A percentile compares a stretch with the other conserved stretches of the same genome.
These are phyloP conservation scores for Aricia agestis DNA, from an alignment of 1,140 invertebrate genomes.

Conservation along the genomic window DNA sequence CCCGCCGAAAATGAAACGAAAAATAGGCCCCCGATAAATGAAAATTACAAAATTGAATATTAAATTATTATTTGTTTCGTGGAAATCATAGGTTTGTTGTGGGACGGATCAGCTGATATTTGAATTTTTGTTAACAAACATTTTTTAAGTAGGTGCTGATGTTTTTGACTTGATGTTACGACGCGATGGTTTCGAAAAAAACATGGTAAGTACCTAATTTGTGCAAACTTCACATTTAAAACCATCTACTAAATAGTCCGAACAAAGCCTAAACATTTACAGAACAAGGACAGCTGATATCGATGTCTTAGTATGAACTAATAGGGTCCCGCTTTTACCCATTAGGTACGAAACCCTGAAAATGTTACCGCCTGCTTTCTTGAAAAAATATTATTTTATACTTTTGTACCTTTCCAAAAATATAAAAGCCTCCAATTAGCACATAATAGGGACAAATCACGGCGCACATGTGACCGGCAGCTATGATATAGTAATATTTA, in stretches of 20 bases:
- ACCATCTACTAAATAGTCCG: too few species aligned
- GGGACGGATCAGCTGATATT: background rate
- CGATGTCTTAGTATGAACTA: too few species aligned
- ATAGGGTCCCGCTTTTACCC: too few species aligned
- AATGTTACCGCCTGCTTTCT: too few species aligned
- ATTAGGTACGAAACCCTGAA: too few species aligned
- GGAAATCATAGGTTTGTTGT: background rate
- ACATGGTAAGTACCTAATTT: too few species aligned
- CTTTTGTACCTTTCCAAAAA: background rate
- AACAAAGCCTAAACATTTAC: too few species aligned
- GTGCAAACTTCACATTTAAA: too few species aligned
- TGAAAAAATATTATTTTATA: background rate
- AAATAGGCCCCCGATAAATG: background rate
- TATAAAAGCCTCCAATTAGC: background rate
- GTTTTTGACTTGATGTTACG: too few species aligned
- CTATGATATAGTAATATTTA: slow-evolving; percentile 15
- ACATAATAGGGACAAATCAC: slow-evolving; percentile 6
- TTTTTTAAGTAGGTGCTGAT: background rate
- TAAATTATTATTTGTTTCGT: slow-evolving; percentile 2
- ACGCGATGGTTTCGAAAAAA: too few species aligned
- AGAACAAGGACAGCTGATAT: too few species aligned
- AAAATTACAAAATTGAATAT: slow-evolving; percentile 10
- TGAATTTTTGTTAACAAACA: background rate
- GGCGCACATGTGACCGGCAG: slow-evolving; percentile 4
- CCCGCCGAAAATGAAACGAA: slow-evolving; percentile 19